Percentiles rank a stretch among this genome's conserved stretches.
Conservation (phyloP, 2,113 vertebrate genomes). For the Amia ocellicauda region DNA sequence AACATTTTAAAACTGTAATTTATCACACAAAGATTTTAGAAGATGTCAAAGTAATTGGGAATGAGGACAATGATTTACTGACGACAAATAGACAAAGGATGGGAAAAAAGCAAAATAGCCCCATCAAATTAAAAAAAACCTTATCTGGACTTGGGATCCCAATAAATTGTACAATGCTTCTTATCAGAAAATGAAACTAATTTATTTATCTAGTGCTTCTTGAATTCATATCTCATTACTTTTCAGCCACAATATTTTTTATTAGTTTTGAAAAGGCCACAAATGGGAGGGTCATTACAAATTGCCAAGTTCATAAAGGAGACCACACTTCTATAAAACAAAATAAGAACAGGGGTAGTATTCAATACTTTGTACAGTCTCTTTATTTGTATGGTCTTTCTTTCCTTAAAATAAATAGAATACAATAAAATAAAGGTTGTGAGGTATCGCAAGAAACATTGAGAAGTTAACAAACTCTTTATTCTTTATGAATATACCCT, state of each 20-base stretch:
- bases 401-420: no score
- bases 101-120: constrained; percentile 54
- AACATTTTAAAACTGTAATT: no score
- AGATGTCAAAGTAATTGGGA: constrained; percentile 48
- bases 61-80: constrained; percentile 58
- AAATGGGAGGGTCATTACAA: constrained; percentile 66
- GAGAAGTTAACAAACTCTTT: no score
- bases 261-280: constrained; percentile 60
- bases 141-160: constrained; percentile 60
- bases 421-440: no score
- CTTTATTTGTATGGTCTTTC: no score
- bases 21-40: constrained; percentile 15
- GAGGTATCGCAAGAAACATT: no score
- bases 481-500: no score
- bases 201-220: constrained; percentile 53
- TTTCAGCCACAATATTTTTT: constrained; percentile 64
- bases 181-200: constrained; percentile 56
- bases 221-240: constrained; percentile 68
- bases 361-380: no score
- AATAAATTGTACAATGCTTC: constrained; percentile 53
- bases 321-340: no score
- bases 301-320: no score
- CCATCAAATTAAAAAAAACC: constrained; percentile 66
- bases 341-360: no score
- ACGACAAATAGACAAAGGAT: constrained; percentile 53